A percentile compares a stretch with the other conserved stretches of the same genome.
Evolutionary conservation across 2,113 vertebrate species (phyloP).

Genomic region (Protomyctophum bolini): DNA sequence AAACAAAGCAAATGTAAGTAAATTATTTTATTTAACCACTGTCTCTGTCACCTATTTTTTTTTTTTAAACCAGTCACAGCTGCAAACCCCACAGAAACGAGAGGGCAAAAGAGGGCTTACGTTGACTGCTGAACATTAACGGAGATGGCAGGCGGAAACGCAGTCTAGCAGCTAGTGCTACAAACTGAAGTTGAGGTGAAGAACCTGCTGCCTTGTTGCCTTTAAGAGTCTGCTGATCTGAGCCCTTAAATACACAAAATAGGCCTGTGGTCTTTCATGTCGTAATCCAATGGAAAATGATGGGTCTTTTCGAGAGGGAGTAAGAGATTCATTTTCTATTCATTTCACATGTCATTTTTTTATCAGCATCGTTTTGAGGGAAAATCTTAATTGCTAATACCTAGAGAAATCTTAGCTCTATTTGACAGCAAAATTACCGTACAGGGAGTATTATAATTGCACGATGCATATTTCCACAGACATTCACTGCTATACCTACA

Average conservation of each 20-base stretch:
- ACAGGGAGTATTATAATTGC: conserved; percentile 11
- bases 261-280: conserved; percentile 27
- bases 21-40: too few relatives aligned
- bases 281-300: conserved; percentile 18
- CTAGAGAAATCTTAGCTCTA: neutral
- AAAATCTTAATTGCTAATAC: conserved; percentile 17
- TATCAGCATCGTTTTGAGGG: conserved; percentile 10
- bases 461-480: conserved; percentile 8
- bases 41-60: too few relatives aligned
- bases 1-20: too few relatives aligned
- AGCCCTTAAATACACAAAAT: conserved; percentile 27
- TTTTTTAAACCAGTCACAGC: too few relatives aligned
- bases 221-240: conserved; percentile 14
- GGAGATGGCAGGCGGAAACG: conserved; percentile 4
- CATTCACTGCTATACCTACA: neutral
- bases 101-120: neutral
- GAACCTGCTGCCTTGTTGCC: neutral
- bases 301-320: conserved; percentile 9
- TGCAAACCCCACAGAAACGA: conserved; percentile 4
- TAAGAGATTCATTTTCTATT: conserved; percentile 33
- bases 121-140: conserved; percentile 10
- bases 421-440: neutral
- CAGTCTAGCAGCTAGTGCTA: neutral
- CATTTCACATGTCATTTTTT: conserved; percentile 29
- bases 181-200: conserved; percentile 15